Conservation (phyloP, 2,797 vertebrate species). For the Myotis vivesi region DNA sequence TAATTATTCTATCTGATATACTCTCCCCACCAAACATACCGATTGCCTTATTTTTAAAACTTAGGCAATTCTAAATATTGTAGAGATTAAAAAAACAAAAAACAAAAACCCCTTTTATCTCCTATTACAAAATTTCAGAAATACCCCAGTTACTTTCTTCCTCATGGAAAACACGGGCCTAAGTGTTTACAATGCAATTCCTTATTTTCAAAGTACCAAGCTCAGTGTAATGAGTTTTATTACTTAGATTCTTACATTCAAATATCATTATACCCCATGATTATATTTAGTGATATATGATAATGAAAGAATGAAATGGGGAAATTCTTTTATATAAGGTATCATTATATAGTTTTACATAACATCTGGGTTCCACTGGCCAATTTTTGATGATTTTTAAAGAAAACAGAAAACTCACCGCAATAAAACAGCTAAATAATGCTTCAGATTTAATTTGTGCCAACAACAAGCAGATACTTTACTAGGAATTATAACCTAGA, state of each 20-base stretch:
- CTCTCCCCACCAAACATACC: background rate
- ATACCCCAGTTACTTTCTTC: constrained; percentile 49
- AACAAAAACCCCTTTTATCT: background rate
- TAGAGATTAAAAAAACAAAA: background rate
- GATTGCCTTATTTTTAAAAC: background rate
- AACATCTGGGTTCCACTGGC: constrained; percentile 66
- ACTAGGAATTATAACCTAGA: constrained; percentile 32
- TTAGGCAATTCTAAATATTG: background rate
- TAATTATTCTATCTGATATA: background rate
- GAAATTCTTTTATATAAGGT: constrained; percentile 75
- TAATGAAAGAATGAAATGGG: constrained; percentile 78
- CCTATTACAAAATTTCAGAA: constrained; percentile 56
- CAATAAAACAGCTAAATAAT: constrained; percentile 70
- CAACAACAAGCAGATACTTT: constrained; percentile 62
- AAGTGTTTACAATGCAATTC: constrained; percentile 69
- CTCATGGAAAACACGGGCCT: constrained; percentile 40
- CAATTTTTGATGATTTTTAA: constrained; percentile 77
- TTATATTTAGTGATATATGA: constrained; percentile 75
- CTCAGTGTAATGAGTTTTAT: constrained; percentile 75
- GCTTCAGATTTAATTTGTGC: constrained; percentile 55
- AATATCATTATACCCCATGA: constrained; percentile 75
- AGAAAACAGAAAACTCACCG: constrained; percentile 63
- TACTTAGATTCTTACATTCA: constrained; percentile 68
- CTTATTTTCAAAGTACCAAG: constrained; percentile 63
- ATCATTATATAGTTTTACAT: constrained; percentile 72